Evolutionary conservation across 2,888 invertebrate genomes (phyloP), one percentile per base, ranked within the genome.

Genomic region (Cryptophagus acutangulus): DNA sequence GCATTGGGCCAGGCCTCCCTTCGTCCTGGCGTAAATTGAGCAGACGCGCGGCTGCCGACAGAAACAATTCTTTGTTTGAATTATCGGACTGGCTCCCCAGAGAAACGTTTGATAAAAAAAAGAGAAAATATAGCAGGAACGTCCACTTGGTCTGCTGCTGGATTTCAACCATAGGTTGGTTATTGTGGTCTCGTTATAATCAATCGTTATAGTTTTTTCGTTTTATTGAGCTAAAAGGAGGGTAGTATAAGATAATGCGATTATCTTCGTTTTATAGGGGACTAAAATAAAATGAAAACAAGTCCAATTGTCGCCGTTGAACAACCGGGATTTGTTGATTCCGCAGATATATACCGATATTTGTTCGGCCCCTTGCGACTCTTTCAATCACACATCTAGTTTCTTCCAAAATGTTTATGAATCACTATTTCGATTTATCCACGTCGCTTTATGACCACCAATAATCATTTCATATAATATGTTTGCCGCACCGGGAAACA

Each of bases 11-110:
- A n/a, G n/a, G n/a, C n/a, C n/a, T n/a, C 34, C 42, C 38, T 25
- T 70, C 66, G 72, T 72, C 73, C 72, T 73, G 73, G 74, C 57
- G 60, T 61, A 65, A 66, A 66, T 66, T 64, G 65, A 58, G 64
- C 61, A 58, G 58, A 62, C 57, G 57, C 59, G 46, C 17, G 24
- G 45, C 55, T 58, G 57, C 60, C 62, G 59, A 62, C 57, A 58
- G 60, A 62, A 59, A 62, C 58, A 61, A 44, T 44, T 38, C 39
- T 43, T 38, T 37, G 40, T 46, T 46, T 43, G 31, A 31, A 31
- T 31, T 16, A 31, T 16, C 31, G 31, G 16, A 15, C 16, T 31
- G 4, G 16, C n/a, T 16, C 31, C 31, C 31, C 15, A 15, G 31
- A 10, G 31, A 16, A 8, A 8, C 24, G n/a, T 8, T 20, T 20